These are phyloP conservation scores for Platyscapa corneri DNA, from an alignment of 1,140 invertebrate genomes.

Conservation along the genomic window DNA sequence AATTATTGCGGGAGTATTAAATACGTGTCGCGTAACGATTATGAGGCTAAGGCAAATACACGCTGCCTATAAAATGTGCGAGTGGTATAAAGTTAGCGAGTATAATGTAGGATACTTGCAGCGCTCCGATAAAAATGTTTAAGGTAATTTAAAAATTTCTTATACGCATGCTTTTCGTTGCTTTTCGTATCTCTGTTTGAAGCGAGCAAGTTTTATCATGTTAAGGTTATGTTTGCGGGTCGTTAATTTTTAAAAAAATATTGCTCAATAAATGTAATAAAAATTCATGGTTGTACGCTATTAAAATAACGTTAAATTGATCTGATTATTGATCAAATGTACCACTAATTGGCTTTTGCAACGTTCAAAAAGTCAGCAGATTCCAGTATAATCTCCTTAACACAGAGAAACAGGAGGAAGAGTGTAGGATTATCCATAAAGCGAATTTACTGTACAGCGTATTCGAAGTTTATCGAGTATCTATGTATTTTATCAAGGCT, in stretches of 20 bases:
- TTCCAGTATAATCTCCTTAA: not conserved
- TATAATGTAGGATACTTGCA: not conserved
- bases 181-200: not conserved
- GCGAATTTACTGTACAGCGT: not conserved
- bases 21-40: not conserved
- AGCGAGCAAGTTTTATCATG: not conserved
- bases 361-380: not conserved
- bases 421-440: conserved; percentile 7
- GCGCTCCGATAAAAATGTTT: not conserved
- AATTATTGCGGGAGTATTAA: not conserved
- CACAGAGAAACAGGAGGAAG: not conserved
- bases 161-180: not conserved
- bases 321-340: not conserved
- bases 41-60: not conserved
- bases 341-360: not conserved
- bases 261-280: not conserved
- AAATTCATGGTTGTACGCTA: not conserved
- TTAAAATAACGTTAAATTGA: not conserved
- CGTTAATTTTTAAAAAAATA: not conserved
- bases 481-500: not conserved
- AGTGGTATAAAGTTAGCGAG: not conserved
- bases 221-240: not conserved
- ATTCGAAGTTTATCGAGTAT: not conserved
- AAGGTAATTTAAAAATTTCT: not conserved
- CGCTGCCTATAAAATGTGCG: too few relatives aligned